Percentiles rank a stretch among this genome's conserved stretches.
Conservation (phyloP, 2,888 invertebrate species). For the Drosophila prolongata region DNA sequence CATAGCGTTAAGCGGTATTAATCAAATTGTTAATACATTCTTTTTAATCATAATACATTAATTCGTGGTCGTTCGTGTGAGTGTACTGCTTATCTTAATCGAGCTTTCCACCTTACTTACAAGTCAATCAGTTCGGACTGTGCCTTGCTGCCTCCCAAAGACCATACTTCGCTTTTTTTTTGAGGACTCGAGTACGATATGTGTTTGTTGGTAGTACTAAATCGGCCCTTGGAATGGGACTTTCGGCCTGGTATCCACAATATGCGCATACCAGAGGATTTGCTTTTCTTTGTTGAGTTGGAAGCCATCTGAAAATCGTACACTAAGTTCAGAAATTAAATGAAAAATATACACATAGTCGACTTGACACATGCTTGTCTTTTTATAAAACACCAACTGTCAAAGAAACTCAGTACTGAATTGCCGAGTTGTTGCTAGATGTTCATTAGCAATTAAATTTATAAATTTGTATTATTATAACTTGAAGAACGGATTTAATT, state of each 20-base stretch:
- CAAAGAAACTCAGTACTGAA: too few relatives aligned
- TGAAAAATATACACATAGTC: not conserved
- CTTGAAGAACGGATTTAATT: too few relatives aligned
- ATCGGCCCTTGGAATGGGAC: constrained; percentile 81
- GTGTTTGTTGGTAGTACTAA: constrained; percentile 79
- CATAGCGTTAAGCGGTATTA: not conserved
- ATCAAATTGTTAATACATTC: not conserved
- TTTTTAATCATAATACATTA: too few relatives aligned
- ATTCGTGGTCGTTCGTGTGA: too few relatives aligned
- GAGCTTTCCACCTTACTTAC: constrained; percentile 71
- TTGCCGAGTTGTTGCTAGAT: too few relatives aligned
- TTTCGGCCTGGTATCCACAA: constrained; percentile 84
- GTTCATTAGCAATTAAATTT: too few relatives aligned
- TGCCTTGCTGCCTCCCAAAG: constrained; percentile 82
- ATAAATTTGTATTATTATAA: too few relatives aligned
- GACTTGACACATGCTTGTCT: not conserved
- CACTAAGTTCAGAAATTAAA: constrained; percentile 26
- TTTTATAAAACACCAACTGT: too few relatives aligned
- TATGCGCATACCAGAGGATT: constrained; percentile 80
- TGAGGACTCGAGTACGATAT: constrained; percentile 69
- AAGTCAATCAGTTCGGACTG: constrained; percentile 79
- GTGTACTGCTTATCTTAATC: not conserved
- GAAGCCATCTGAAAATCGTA: constrained; percentile 78
- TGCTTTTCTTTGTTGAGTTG: constrained; percentile 73
- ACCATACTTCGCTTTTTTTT: constrained; percentile 83